Evolutionary conservation across 2,797 vertebrate genomes (phyloP).

Genomic region (Bryconaethiops microstoma): DNA sequence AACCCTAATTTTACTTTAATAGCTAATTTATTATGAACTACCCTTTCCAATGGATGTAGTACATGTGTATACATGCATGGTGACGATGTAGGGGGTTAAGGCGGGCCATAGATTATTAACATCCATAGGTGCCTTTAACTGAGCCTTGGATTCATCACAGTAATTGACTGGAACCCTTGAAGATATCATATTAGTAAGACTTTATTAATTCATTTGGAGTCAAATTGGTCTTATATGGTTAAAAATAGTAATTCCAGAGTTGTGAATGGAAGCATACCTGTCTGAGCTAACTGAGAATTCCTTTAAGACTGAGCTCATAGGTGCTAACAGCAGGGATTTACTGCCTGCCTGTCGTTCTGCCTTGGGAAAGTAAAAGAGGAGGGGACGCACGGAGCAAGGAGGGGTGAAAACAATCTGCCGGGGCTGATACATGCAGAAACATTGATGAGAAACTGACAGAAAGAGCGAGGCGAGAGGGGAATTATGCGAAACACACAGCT

Average conservation of each 20-base stretch:
- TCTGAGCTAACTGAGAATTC: conserved; percentile 20
- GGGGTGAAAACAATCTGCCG: conserved; percentile 12
- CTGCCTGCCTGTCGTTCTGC: conserved; percentile 46
- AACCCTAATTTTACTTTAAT: neutral
- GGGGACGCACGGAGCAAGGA: neutral
- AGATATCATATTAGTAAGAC: no score
- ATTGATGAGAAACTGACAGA: conserved; percentile 47
- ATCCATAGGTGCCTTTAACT: neutral
- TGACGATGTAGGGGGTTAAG: no score
- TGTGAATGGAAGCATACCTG: neutral
- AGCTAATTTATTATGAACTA: no score
- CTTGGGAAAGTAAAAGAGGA: conserved; percentile 34
- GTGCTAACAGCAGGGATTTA: conserved; percentile 17
- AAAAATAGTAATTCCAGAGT: neutral
- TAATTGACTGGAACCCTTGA: no score
- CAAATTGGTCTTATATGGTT: neutral
- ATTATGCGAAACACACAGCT: conserved; percentile 48
- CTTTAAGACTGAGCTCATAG: conserved; percentile 11
- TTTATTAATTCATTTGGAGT: neutral
- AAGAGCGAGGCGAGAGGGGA: conserved; percentile 49
- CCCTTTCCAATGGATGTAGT: neutral
- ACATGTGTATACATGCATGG: neutral
- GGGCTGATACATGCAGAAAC: conserved; percentile 9
- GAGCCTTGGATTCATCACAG: neutral
- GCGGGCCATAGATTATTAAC: no score